phyloP scores from a whole-genome alignment of 2,888 invertebrate species.

The Chymomyza amoena region DNA sequence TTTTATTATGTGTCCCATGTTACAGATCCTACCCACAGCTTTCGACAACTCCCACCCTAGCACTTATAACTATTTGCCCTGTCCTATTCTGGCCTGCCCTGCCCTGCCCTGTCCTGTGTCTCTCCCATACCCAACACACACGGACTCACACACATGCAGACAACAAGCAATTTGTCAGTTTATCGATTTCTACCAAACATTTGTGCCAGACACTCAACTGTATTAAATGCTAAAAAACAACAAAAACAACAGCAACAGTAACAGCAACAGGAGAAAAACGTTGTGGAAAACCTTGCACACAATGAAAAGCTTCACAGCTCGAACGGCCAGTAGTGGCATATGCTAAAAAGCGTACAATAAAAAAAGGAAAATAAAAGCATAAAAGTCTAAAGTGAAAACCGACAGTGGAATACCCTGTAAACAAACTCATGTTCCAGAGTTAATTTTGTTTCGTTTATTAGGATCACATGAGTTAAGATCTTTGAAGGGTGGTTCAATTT shows the following conservation, averaged over 20 bases:
- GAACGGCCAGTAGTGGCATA: conserved; percentile 66
- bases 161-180: conserved; percentile 76
- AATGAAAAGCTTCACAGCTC: conserved; percentile 64
- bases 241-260: conserved; percentile 39
- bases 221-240: conserved; percentile 73
- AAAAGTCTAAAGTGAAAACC: too few relatives aligned
- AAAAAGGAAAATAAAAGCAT: conserved; percentile 37
- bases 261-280: conserved; percentile 12
- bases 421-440: too few relatives aligned
- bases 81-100: conserved; percentile 28
- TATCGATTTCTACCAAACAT: conserved; percentile 76
- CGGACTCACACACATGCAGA: conserved; percentile 36
- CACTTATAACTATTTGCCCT: conserved; percentile 55
- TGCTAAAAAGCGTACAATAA: conserved; percentile 66
- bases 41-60: neutral
- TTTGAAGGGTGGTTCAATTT: too few relatives aligned
- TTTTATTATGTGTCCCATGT: conserved; percentile 64
- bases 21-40: neutral
- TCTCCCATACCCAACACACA: conserved; percentile 5
- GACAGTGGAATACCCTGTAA: too few relatives aligned
- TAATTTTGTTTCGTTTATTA: too few relatives aligned
- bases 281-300: conserved; percentile 74
- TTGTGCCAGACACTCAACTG: conserved; percentile 74
- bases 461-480: too few relatives aligned
- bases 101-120: neutral